phyloP scores from a whole-genome alignment of 2,113 vertebrate genomes.

The Phodopus roborovskii region DNA sequence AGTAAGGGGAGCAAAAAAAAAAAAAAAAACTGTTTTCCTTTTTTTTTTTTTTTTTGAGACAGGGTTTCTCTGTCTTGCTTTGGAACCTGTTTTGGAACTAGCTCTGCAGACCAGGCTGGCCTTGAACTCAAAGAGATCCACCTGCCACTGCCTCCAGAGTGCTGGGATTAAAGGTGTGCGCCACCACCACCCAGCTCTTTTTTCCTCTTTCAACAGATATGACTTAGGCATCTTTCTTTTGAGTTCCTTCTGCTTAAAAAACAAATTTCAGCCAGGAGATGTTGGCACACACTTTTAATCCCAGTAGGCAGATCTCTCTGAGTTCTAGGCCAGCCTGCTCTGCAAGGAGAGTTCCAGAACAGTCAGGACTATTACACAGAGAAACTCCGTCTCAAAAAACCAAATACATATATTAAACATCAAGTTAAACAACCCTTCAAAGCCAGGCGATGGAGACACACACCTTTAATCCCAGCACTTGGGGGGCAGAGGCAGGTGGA shows the following conservation, averaged over 20 bases:
- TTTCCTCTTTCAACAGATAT: background rate
- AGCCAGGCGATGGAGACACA: background rate
- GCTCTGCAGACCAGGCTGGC: too few relatives aligned
- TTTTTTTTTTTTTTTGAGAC: too few relatives aligned
- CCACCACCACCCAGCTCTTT: too few relatives aligned
- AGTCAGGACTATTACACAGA: background rate
- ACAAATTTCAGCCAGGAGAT: background rate
- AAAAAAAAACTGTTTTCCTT: too few relatives aligned
- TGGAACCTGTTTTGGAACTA: too few relatives aligned
- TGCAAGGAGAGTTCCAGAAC: background rate
- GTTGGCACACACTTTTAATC: background rate
- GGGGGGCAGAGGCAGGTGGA: too few relatives aligned
- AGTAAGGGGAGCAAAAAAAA: background rate
- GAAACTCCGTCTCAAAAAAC: background rate
- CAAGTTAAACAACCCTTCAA: background rate
- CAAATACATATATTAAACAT: background rate
- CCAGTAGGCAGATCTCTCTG: background rate
- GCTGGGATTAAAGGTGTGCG: too few relatives aligned
- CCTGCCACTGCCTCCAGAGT: too few relatives aligned
- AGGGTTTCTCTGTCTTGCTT: too few relatives aligned
- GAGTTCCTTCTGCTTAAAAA: constrained; percentile 20
- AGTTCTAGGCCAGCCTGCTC: background rate
- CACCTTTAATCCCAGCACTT: too few relatives aligned
- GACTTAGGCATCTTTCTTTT: background rate
- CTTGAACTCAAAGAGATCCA: too few relatives aligned